These are phyloP conservation scores for Spea hammondii DNA, from an alignment of 2,797 vertebrate species.

Conservation along the genomic window DNA sequence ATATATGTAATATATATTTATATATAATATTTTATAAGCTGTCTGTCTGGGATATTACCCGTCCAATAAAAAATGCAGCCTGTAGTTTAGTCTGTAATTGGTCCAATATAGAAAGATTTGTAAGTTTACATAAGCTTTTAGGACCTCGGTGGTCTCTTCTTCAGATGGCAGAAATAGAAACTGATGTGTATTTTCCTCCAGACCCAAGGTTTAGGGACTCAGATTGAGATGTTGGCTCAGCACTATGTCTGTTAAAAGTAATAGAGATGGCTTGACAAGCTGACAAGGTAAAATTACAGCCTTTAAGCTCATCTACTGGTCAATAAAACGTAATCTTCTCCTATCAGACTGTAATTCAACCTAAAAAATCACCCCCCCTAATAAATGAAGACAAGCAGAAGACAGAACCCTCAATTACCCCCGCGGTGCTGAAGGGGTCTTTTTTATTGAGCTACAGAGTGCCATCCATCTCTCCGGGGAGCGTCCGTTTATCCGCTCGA, in stretches of 20 bases:
- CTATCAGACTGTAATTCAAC: conserved; percentile 44
- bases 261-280: conserved; percentile 47
- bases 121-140: too few relatives aligned
- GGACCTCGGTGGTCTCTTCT: too few relatives aligned
- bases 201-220: conserved; percentile 9
- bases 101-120: too few relatives aligned
- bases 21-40: too few relatives aligned
- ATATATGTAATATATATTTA: too few relatives aligned
- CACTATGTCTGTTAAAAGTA: conserved; percentile 45
- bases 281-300: conserved; percentile 42
- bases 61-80: too few relatives aligned
- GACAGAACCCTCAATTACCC: conserved; percentile 18
- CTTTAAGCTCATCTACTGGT: conserved; percentile 40
- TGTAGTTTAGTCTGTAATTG: too few relatives aligned
- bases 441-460: conserved; percentile 7
- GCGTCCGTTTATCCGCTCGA: conserved; percentile 8
- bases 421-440: conserved; percentile 16
- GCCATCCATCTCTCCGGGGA: background rate
- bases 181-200: conserved; percentile 22
- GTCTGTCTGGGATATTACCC: too few relatives aligned
- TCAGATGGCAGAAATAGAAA: too few relatives aligned
- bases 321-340: conserved; percentile 47
- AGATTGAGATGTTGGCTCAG: conserved; percentile 20
- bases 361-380: background rate
- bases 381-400: conserved; percentile 14